Evolutionary conservation across 2,113 vertebrate species (phyloP).

Genomic region (Cyprinodon brontotheroides): DNA sequence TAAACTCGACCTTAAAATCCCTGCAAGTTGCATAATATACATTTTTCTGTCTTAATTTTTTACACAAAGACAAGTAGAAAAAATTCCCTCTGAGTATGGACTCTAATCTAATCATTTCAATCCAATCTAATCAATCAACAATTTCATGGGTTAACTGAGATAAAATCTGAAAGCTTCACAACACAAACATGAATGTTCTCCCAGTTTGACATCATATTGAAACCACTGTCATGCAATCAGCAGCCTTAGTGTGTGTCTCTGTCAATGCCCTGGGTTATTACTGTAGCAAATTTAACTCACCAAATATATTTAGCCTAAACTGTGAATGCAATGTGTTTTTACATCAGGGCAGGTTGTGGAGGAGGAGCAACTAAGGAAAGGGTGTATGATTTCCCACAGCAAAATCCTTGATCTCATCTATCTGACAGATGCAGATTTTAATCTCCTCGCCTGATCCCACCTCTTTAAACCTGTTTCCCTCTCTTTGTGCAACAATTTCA

Average conservation of each 20-base stretch:
- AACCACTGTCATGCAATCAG: conserved; percentile 3
- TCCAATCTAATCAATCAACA: background rate
- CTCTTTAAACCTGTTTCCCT: conserved; percentile 4
- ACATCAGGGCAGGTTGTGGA: background rate
- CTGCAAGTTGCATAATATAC: background rate
- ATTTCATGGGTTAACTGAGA: background rate
- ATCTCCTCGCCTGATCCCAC: conserved; percentile 22
- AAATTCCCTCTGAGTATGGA: background rate
- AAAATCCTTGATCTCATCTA: conserved; percentile 22
- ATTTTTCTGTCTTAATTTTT: background rate
- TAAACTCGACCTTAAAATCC: background rate
- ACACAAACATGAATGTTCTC: conserved; percentile 3
- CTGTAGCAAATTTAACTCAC: conserved; percentile 17
- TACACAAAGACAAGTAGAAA: background rate
- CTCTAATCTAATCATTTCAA: conserved; percentile 23
- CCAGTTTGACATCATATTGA: conserved; percentile 21
- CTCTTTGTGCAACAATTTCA: conserved; percentile 16
- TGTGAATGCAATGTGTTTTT: background rate
- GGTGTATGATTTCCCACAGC: conserved; percentile 33
- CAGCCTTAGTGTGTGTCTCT: background rate
- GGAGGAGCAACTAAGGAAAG: conserved; percentile 5
- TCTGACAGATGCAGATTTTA: conserved; percentile 46
- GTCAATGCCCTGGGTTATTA: background rate
- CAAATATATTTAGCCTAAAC: conserved; percentile 24
- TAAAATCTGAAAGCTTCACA: conserved; percentile 16